Evolutionary conservation across 1,140 invertebrate species (phyloP).

Genomic region (Diachasma alloeum): DNA sequence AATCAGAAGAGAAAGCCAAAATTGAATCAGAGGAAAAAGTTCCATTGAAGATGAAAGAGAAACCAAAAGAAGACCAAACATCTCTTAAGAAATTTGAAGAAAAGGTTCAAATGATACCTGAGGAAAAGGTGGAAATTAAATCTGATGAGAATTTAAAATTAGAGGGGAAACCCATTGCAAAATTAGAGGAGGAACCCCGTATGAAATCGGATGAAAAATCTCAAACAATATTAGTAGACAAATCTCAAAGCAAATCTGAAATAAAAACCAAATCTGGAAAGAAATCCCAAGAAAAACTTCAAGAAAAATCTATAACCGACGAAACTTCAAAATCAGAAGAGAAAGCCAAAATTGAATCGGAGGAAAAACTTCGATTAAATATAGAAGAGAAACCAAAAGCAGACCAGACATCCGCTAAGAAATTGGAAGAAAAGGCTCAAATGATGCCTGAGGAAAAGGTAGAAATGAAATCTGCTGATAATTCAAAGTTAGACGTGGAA

Average conservation of each 20-base stretch:
- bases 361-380: too few relatives aligned
- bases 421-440: background rate
- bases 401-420: background rate
- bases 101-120: too few relatives aligned
- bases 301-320: background rate
- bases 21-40: background rate
- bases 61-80: too few relatives aligned
- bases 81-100: too few relatives aligned
- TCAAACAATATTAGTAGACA: background rate
- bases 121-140: too few relatives aligned
- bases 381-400: background rate
- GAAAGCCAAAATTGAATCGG: slow-evolving; percentile 14
- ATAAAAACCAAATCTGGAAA: background rate
- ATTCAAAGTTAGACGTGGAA: background rate
- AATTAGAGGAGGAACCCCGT: background rate
- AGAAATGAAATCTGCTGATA: background rate
- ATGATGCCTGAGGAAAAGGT: background rate
- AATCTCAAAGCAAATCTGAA: background rate
- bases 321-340: slow-evolving; percentile 8
- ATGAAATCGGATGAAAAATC: background rate
- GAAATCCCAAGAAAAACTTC: background rate
- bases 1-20: slow-evolving; percentile 22
- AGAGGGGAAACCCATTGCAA: background rate
- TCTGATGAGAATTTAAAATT: too few relatives aligned
- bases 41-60: too few relatives aligned